These are phyloP conservation scores for Dynastes maya DNA, from an alignment of 2,888 invertebrate genomes.

Conservation along the genomic window DNA sequence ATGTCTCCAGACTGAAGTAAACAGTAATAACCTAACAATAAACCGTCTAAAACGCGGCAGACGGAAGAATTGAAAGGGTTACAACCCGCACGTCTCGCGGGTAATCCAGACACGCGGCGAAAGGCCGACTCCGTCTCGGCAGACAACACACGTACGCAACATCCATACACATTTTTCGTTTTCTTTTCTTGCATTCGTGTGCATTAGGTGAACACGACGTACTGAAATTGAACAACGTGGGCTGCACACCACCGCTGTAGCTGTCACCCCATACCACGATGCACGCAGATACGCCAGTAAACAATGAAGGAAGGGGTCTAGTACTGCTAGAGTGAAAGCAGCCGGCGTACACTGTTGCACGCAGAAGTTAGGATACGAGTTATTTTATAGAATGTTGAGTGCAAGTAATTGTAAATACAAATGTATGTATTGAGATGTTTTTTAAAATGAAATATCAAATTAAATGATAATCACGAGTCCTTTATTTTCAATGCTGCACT, in stretches of 20 bases:
- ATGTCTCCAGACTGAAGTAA: too few species aligned
- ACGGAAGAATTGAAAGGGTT: constrained; percentile 10
- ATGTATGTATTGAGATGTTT: too few species aligned
- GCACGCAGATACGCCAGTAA: background rate
- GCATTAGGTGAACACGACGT: too few species aligned
- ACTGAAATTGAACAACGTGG: constrained; percentile 7
- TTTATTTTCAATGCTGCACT: too few species aligned
- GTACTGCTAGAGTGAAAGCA: background rate
- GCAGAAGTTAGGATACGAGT: too few species aligned
- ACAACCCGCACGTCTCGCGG: background rate
- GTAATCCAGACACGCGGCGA: background rate
- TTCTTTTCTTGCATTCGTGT: background rate
- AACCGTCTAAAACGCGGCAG: background rate
- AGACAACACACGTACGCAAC: constrained; percentile 6
- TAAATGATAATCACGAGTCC: too few species aligned
- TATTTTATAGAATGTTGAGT: too few species aligned
- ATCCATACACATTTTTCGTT: background rate
- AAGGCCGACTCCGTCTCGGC: background rate
- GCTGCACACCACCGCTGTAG: background rate
- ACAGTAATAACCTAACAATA: too few species aligned
- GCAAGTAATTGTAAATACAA: too few species aligned
- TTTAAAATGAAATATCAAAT: too few species aligned
- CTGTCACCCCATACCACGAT: constrained; percentile 2
- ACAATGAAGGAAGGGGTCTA: constrained; percentile 21
- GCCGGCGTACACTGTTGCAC: constrained; percentile 6